Evolutionary conservation across 2,888 invertebrate species (phyloP).

Genomic region (Anagyrus pseudococci): DNA sequence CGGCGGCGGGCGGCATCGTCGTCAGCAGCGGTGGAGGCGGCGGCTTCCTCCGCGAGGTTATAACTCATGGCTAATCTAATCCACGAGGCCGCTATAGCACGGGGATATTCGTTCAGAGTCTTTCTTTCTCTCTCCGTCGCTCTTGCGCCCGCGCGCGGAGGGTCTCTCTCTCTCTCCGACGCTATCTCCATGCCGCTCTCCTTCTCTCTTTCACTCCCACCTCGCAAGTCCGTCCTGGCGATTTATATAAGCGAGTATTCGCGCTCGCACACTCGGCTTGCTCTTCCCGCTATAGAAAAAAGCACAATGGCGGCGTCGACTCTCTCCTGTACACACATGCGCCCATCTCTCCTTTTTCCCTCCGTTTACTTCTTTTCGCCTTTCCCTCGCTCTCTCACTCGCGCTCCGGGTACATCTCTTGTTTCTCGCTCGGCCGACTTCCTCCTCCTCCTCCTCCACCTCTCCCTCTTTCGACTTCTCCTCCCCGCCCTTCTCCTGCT

Average conservation of each 20-base stretch:
- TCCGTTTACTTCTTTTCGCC: background rate
- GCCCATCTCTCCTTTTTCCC: background rate
- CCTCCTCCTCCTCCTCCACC: too few relatives aligned
- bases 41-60: constrained; percentile 41
- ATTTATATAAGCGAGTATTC: background rate
- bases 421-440: too few relatives aligned
- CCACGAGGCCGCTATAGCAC: constrained; percentile 39
- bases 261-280: background rate
- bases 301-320: background rate
- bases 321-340: background rate
- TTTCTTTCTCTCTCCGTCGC: too few relatives aligned
- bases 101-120: too few relatives aligned
- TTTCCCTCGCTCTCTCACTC: background rate
- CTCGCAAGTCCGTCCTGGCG: background rate
- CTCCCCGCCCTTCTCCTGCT: too few relatives aligned
- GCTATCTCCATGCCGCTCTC: constrained; percentile 16
- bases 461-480: too few relatives aligned
- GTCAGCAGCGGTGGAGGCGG: too few relatives aligned
- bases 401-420: background rate
- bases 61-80: constrained; percentile 56
- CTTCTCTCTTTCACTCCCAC: constrained; percentile 30
- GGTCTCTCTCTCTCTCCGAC: too few relatives aligned
- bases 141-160: too few relatives aligned
- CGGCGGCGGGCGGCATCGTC: too few relatives aligned
- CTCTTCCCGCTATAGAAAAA: background rate